Percentiles rank a stretch among this genome's conserved stretches.
Evolutionary conservation across 2,797 vertebrate species (phyloP).

Genomic region (Nasua narica): DNA sequence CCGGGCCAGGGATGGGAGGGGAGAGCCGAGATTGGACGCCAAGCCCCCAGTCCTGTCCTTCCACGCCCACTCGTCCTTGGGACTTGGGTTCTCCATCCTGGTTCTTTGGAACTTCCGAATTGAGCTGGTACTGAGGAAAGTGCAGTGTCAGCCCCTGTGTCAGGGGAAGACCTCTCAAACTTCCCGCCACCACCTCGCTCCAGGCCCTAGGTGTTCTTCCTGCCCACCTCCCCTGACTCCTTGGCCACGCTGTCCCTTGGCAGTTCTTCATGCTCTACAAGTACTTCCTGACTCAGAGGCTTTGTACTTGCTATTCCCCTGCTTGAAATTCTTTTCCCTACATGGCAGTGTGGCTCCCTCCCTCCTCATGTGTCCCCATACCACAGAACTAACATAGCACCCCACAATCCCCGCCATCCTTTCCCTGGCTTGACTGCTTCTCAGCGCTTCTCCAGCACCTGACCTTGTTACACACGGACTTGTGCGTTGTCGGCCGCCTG

Average conservation of each 20-base stretch:
- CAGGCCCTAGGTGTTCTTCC: not conserved
- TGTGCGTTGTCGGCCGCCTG: not conserved
- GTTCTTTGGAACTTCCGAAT: not conserved
- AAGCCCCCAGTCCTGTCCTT: not conserved
- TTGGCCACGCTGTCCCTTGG: not conserved
- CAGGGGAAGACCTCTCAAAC: not conserved
- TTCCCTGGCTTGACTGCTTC: not conserved
- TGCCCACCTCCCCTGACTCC: too few species aligned
- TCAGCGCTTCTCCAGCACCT: rapidly evolving
- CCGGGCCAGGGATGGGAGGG: not conserved
- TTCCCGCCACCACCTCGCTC: not conserved
- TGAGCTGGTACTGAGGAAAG: not conserved
- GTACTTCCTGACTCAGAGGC: not conserved
- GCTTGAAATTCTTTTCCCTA: not conserved
- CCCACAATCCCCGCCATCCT: not conserved
- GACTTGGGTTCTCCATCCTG: not conserved
- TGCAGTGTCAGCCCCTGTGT: rapidly evolving
- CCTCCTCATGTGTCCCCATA: not conserved
- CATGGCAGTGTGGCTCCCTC: too few species aligned
- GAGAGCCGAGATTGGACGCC: not conserved
- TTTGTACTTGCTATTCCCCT: not conserved
- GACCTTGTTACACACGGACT: not conserved
- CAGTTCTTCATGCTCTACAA: not conserved
- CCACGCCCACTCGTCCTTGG: not conserved
- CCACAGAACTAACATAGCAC: rapidly evolving